Conservation (phyloP, 2,888 invertebrate genomes). For the Melikaiella ostensackeni region DNA sequence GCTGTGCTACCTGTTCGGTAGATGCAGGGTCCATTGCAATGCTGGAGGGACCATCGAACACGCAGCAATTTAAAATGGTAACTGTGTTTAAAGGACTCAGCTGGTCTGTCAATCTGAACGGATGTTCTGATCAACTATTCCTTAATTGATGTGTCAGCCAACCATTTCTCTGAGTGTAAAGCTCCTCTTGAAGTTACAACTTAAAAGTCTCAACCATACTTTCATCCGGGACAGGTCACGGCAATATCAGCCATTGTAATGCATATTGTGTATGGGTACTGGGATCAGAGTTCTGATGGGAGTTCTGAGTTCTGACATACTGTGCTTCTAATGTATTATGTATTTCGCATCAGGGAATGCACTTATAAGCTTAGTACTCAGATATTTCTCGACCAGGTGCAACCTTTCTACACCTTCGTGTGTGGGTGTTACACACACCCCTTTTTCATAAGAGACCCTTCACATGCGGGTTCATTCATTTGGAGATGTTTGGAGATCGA, state of each 20-base stretch:
- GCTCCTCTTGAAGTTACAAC: neutral
- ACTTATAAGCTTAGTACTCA: conserved; percentile 35
- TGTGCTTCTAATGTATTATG: neutral
- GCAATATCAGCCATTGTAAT: conserved; percentile 10
- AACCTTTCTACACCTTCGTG: conserved; percentile 58
- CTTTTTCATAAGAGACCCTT: conserved; percentile 64
- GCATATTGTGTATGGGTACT: conserved; percentile 1
- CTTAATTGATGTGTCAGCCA: too few relatives aligned
- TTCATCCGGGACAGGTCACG: conserved; percentile 26
- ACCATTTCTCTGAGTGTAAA: too few relatives aligned
- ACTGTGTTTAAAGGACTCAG: too few relatives aligned
- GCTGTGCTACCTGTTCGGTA: too few relatives aligned
- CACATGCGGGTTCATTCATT: conserved; percentile 71
- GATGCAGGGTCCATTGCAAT: too few relatives aligned
- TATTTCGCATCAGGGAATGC: conserved; percentile 6
- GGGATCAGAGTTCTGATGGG: neutral
- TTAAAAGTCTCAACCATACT: neutral
- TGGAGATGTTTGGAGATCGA: conserved; percentile 46
- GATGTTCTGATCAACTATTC: too few relatives aligned
- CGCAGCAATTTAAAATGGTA: too few relatives aligned
- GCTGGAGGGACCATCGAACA: too few relatives aligned
- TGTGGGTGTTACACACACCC: conserved; percentile 65
- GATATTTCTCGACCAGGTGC: conserved; percentile 63
- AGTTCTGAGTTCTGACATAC: neutral
- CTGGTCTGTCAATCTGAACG: too few relatives aligned